Evolutionary conservation across 2,797 vertebrate genomes (phyloP), one percentile per base, ranked within the genome.

Genomic region (Sciurus vulgaris): DNA sequence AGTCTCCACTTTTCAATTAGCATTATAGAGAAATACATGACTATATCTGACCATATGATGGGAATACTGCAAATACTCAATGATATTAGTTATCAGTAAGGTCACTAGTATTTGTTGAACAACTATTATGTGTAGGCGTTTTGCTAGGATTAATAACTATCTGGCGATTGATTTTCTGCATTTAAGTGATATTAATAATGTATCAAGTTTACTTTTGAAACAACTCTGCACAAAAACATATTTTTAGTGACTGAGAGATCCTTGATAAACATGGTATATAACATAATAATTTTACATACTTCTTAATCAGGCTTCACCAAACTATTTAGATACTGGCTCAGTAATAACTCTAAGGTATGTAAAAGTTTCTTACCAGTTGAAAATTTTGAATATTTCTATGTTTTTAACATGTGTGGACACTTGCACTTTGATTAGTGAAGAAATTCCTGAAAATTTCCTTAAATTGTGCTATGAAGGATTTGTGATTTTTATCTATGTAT

Each of bases 281-380:
- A 0, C 0, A 20, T 28, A 11, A 63, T 4, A 44, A 9, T 72
- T 77, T 67, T 59, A 70, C 22, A 2, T 2, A 73, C 26, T 84
- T 91, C 26, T 76, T 83, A 96, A 94, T 44, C 91, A 69, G 65
- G 24, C 30, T 70, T 87, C 24, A 81, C 12, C 10, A 79, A 77
- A 69, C 17, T 61, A 73, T 92, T 86, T 74, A 30, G 14, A 61
- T 67, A 54, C 8, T 79, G 0, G 41, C 72, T 78, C 41, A 51
- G 3, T n/a, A 18, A 79, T 77, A 67, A 67, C 12, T 74, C 33
- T 33, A 65, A 96, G 83, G 56, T 5, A 54, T 10, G 74, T 44
- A 89, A 84, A 76, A 17, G 47, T 51, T 67, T 91, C 59, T 54
- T 51, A n/a, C 15, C 76, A 67, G 15, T 56, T 77, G 41, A 90